Percentiles rank a stretch among this genome's conserved stretches.
These are phyloP conservation scores for Parapsyche elsis DNA, from an alignment of 1,140 invertebrate genomes.

Conservation along the genomic window DNA sequence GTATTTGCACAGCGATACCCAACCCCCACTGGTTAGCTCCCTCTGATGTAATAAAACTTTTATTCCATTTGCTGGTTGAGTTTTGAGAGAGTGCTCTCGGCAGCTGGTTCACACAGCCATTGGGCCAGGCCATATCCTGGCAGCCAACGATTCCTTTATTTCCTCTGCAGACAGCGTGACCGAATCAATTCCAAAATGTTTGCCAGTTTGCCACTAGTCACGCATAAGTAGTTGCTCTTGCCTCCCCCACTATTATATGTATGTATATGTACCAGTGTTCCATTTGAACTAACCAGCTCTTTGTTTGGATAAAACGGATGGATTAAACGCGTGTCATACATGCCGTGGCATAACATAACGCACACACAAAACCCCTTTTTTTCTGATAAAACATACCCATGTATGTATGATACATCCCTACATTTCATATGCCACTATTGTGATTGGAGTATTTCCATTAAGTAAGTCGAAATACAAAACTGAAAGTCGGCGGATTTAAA, in stretches of 20 bases:
- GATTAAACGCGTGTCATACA: conserved; percentile 15
- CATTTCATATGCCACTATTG: too few species aligned
- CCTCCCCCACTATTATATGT: not conserved
- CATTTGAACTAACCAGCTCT: too few species aligned
- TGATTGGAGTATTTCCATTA: too few species aligned
- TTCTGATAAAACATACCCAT: too few species aligned
- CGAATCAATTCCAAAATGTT: conserved; percentile 28
- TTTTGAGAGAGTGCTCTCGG: not conserved
- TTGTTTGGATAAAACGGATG: not conserved
- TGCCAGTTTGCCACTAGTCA: not conserved
- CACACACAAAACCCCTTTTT: not conserved
- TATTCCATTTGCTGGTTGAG: not conserved
- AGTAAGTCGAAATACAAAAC: too few species aligned
- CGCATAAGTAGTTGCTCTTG: conserved; percentile 7
- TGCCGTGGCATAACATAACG: not conserved
- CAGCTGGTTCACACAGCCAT: not conserved
- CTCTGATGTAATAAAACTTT: not conserved
- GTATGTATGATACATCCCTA: too few species aligned
- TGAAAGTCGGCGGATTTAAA: too few species aligned
- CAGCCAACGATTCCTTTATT: not conserved
- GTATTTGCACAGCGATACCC: too few species aligned
- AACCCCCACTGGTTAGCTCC: too few species aligned
- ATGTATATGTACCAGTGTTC: not conserved
- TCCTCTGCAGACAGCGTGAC: conserved; percentile 37
- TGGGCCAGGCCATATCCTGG: not conserved